Evolutionary conservation across 2,113 vertebrate genomes (phyloP), one percentile per base, ranked within the genome.

Genomic region (Oryctolagus cuniculus): DNA sequence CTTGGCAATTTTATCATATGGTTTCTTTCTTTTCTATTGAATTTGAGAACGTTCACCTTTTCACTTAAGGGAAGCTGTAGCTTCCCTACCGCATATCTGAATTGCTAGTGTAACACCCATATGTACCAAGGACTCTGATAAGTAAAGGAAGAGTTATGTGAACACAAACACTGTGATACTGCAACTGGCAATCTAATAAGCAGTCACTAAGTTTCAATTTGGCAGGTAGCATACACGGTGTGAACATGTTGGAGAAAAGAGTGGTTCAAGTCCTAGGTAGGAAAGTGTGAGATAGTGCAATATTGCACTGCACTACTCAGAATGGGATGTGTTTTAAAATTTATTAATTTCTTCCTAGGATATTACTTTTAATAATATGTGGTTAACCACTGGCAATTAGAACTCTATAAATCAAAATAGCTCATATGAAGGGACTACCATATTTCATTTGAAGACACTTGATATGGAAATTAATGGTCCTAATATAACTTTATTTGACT

Each of bases 201-300:
- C 29, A 8, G 2, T 21, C 25, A 25, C 22, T 22, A 17, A 61
- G 5, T 19, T 3, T 19, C 53, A n/a, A 15, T n/a, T 11, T 12
- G 22, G 5, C 51, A 15, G 9, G 6, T 31, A 51, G 15, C 17
- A 34, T 1, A 81, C 24, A 29, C 36, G 58, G 17, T 11, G 2
- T 44, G 51, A 8, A 36, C 13, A n/a, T 8, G 11, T 5, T 27
- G 21, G n/a, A 10, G 8, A 27, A 29, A 24, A 1, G n/a, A 21
- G 24, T 69, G 38, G 11, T n/a, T 9, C n/a, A 9, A 25, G 27
- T 38, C 2, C 44, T 3, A 1, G 34, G n/a, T 0, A 27, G 3
- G 3, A 36, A 7, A 38, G 16, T 36, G 53, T 12, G 3, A 6
- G 10, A 31, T 17, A 15, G 36, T 38, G 9, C 51, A 58, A 4